Evolutionary conservation across 2,888 invertebrate species (phyloP), one percentile per base, ranked within the genome.

Genomic region (Gymnosoma rotundatum): DNA sequence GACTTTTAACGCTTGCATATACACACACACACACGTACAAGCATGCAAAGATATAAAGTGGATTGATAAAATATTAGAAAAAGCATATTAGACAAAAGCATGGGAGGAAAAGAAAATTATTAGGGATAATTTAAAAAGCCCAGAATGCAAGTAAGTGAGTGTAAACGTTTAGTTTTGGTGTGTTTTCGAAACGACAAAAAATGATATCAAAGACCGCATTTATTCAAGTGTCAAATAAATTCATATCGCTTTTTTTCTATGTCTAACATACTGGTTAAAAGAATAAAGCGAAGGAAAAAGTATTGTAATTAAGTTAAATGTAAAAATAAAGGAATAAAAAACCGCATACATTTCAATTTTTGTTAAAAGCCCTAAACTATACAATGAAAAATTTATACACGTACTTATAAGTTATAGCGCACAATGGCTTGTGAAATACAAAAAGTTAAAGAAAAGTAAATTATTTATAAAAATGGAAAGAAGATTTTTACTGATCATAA

Each of bases 171-270:
- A 45, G 52, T 60, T 58, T 60, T 58, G 60, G 42, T 78, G 50
- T 69, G 18, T 42, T 38, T 58, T 82, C 21, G 63, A 73, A 20
- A 25, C 0, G 56, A 75, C 61, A 54, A 69, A 38, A 69, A 63
- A 63, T 78, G 73, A 38, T 78, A 63, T 36, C 85, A 87, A 88
- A 89, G 88, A 90, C 90, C 90, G 87, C 90, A 90, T 90, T 82
- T 90, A 87, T 90, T 89, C 88, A 88, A 52, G 89, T 90, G 90
- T 90, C 91, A 90, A 90, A 90, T 90, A 90, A 90, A 90, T 90
- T 90, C 90, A 89, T 90, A 88, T 87, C 87, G 80, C 73, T 63
- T 73, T 86, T 14, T 52, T 42, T 10, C 7, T 42, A 6, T 42
- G 42, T 42, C 6, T 10, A 42, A 42, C 7, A 42, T 42, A 42